Percentiles rank a stretch among this genome's conserved stretches.
These are phyloP conservation scores for Pinctada fucata DNA, from an alignment of 2,888 invertebrate species.

Conservation along the genomic window DNA sequence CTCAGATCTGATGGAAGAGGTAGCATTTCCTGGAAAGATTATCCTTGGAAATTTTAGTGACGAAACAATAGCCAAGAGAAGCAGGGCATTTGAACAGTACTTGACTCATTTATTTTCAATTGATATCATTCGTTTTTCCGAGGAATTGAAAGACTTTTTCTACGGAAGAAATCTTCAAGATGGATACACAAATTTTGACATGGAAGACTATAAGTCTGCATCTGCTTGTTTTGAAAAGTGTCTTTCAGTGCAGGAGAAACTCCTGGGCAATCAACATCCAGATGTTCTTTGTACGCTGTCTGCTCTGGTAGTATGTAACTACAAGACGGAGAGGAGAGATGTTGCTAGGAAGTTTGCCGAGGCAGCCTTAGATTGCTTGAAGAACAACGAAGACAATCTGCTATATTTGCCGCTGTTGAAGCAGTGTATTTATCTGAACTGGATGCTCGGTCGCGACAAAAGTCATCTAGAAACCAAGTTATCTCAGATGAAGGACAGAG, in stretches of 20 bases:
- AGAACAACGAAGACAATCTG: conserved; percentile 56
- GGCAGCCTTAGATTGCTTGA: conserved; percentile 66
- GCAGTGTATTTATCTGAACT: conserved; percentile 70
- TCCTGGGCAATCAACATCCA: conserved; percentile 66
- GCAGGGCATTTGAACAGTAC: conserved; percentile 76
- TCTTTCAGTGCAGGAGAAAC: conserved; percentile 72
- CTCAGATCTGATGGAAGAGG: conserved; percentile 66
- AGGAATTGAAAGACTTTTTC: conserved; percentile 74
- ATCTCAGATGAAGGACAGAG: conserved; percentile 21
- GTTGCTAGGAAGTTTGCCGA: conserved; percentile 72
- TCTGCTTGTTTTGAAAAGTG: conserved; percentile 69
- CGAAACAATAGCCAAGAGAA: conserved; percentile 75
- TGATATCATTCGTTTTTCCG: conserved; percentile 69
- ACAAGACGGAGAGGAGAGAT: conserved; percentile 63
- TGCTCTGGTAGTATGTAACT: conserved; percentile 69
- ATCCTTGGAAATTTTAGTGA: conserved; percentile 76
- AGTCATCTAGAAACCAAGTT: conserved; percentile 64
- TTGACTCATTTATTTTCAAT: conserved; percentile 73
- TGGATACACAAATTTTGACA: conserved; percentile 65
- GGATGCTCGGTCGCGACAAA: conserved; percentile 75
- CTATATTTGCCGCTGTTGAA: conserved; percentile 71
- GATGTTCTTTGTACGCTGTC: conserved; percentile 70
- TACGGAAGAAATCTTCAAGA: conserved; percentile 67
- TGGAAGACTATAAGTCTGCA: conserved; percentile 69
- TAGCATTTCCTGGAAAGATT: conserved; percentile 77